Percentiles rank a stretch among this genome's conserved stretches.
Conservation (phyloP, 2,888 invertebrate genomes). For the Atethmia centrago region DNA sequence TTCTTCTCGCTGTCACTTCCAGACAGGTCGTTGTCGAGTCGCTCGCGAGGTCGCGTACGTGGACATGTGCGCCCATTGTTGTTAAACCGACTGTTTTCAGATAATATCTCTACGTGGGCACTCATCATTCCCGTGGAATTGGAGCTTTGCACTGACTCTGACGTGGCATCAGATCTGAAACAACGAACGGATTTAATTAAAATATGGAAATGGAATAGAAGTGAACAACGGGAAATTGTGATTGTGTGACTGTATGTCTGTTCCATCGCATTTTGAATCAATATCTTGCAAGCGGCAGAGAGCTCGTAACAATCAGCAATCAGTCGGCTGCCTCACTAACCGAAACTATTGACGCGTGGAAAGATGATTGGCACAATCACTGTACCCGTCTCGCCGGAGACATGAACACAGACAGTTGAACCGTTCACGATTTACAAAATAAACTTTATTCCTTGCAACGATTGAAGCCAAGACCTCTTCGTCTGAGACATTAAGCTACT, state of each 20-base stretch:
- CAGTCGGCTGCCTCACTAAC: conserved; percentile 39
- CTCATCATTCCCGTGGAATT: conserved; percentile 87
- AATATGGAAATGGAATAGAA: conserved; percentile 37
- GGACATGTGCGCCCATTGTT: conserved; percentile 84
- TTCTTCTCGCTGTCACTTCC: conserved; percentile 89
- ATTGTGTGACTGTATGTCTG: conserved; percentile 8
- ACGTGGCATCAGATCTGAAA: conserved; percentile 85
- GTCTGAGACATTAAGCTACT: conserved; percentile 65
- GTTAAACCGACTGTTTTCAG: conserved; percentile 84
- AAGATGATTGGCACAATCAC: conserved; percentile 56
- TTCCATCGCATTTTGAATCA: conserved; percentile 31
- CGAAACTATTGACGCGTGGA: conserved; percentile 53
- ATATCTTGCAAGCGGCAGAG: conserved; percentile 36
- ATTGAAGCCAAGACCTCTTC: conserved; percentile 58
- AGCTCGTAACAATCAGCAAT: conserved; percentile 32
- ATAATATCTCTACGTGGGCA: conserved; percentile 82
- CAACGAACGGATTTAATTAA: conserved; percentile 60
- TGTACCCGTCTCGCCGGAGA: conserved; percentile 28
- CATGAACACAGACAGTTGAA: conserved; percentile 35
- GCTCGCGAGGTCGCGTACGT: conserved; percentile 81
- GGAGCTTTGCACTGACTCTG: conserved; percentile 90
- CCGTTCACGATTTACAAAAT: conserved; percentile 47
- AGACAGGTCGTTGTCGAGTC: conserved; percentile 87
- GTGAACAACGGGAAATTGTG: conserved; percentile 11
- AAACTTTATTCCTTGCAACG: conserved; percentile 56